phyloP scores from a whole-genome alignment of 23 tunicate species.

The Styela clava region DNA sequence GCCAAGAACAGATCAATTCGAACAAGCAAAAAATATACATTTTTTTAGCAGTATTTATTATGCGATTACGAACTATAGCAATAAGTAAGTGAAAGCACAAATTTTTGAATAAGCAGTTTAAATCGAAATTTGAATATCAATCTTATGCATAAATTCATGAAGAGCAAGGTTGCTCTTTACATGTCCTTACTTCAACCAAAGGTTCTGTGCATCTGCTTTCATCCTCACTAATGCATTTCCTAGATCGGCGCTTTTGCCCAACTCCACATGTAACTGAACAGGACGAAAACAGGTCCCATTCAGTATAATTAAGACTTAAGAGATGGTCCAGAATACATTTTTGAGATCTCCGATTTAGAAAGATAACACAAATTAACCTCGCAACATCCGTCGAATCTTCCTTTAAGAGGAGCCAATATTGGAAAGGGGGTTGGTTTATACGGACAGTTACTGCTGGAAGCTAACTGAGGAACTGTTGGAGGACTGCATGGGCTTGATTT shows the following conservation, averaged over 20 bases:
- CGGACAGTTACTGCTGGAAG: constrained; percentile 42
- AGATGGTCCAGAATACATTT: constrained; percentile 40
- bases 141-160: too few species aligned
- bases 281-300: constrained; percentile 31
- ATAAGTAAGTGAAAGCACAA: too few species aligned
- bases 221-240: constrained; percentile 41
- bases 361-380: constrained; percentile 59
- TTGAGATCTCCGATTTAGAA: constrained; percentile 20
- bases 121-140: too few species aligned
- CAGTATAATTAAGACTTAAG: constrained; percentile 36
- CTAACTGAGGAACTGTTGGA: background rate
- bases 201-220: background rate
- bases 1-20: too few species aligned
- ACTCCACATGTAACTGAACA: constrained; percentile 52
- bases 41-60: too few species aligned
- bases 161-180: constrained; percentile 1
- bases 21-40: too few species aligned
- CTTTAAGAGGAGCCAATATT: constrained; percentile 44
- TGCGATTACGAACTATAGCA: too few species aligned
- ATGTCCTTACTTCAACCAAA: background rate
- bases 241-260: constrained; percentile 23
- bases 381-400: constrained; percentile 86
- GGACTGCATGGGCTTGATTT: constrained; percentile 20
- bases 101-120: too few species aligned
- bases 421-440: constrained; percentile 36